These are phyloP conservation scores for Achlya flavicornis DNA, from an alignment of 2,888 invertebrate genomes.

Conservation along the genomic window DNA sequence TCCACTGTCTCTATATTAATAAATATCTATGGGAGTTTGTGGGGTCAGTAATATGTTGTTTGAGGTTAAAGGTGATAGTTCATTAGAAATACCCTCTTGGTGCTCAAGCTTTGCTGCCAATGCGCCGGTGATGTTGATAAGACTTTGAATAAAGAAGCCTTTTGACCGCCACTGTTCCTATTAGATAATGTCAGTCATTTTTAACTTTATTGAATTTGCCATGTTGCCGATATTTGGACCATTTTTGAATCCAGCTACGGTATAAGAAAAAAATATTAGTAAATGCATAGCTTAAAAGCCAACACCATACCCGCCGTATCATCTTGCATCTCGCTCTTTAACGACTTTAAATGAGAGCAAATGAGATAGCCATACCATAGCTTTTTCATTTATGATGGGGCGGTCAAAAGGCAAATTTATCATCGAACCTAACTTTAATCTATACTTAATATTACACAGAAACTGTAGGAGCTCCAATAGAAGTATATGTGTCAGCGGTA, in stretches of 20 bases:
- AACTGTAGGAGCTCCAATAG: conserved; percentile 85
- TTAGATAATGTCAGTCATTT: not conserved
- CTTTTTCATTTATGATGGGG: not conserved
- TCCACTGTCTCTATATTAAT: not conserved
- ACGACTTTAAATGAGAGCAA: not conserved
- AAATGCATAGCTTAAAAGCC: too few species aligned
- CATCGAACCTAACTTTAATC: not conserved
- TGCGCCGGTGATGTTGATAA: not conserved
- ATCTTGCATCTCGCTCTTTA: not conserved
- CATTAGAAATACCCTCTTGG: not conserved
- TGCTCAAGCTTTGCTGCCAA: not conserved
- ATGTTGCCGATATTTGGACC: too few species aligned
- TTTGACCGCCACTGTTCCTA: not conserved
- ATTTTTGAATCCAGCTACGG: too few species aligned
- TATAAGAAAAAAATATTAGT: too few species aligned
- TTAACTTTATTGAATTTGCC: not conserved
- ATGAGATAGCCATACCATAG: not conserved
- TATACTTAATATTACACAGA: conserved; percentile 39
- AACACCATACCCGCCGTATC: too few species aligned
- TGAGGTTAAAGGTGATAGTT: not conserved
- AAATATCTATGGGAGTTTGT: not conserved
- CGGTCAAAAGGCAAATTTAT: not conserved
- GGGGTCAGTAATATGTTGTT: not conserved
- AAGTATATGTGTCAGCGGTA: conserved; percentile 94
- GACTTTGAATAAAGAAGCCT: not conserved